Percentiles rank a stretch among this genome's conserved stretches.
Evolutionary conservation across 1,140 invertebrate species (phyloP).

Genomic region (Holcopasites calliopsidis): DNA sequence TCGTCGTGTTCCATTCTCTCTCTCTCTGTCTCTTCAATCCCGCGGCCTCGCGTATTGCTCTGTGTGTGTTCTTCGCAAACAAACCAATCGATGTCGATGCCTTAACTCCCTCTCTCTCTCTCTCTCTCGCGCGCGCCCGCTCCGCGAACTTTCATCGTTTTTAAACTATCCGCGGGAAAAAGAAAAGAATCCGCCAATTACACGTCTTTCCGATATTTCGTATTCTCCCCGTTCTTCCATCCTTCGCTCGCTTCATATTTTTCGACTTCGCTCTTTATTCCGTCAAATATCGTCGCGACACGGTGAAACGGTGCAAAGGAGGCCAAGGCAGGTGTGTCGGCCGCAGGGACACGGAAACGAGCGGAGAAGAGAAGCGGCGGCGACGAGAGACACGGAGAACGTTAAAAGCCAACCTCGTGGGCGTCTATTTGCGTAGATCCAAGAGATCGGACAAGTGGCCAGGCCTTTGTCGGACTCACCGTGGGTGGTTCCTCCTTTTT

Average conservation of each 20-base stretch:
- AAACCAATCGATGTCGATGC: conserved; percentile 75
- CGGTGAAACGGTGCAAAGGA: not conserved
- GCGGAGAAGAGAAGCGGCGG: conserved; percentile 22
- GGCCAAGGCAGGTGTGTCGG: conserved; percentile 28
- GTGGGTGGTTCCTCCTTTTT: conserved; percentile 30
- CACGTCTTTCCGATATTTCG: too few relatives aligned
- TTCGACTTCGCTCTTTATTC: too few relatives aligned
- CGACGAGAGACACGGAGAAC: conserved; percentile 35
- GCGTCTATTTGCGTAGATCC: conserved; percentile 67
- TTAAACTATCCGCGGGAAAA: not conserved
- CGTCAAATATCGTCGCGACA: too few relatives aligned
- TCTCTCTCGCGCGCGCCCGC: not conserved
- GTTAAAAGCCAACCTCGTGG: conserved; percentile 59
- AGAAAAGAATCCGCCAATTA: too few relatives aligned
- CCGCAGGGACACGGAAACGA: not conserved
- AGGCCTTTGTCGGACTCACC: conserved; percentile 47
- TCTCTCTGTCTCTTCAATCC: too few relatives aligned
- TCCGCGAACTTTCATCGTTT: conserved; percentile 1
- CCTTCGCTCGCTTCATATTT: too few relatives aligned
- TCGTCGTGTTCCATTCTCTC: conserved; percentile 63
- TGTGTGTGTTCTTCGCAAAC: conserved; percentile 77
- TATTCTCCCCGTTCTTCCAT: not conserved
- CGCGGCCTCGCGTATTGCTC: conserved; percentile 70
- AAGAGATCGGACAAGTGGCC: conserved; percentile 64
- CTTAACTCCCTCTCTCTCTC: conserved; percentile 20